Base-by-base conservation (phyloP, 2,888 invertebrate genomes). In the Incurvaria masculella region DNA sequence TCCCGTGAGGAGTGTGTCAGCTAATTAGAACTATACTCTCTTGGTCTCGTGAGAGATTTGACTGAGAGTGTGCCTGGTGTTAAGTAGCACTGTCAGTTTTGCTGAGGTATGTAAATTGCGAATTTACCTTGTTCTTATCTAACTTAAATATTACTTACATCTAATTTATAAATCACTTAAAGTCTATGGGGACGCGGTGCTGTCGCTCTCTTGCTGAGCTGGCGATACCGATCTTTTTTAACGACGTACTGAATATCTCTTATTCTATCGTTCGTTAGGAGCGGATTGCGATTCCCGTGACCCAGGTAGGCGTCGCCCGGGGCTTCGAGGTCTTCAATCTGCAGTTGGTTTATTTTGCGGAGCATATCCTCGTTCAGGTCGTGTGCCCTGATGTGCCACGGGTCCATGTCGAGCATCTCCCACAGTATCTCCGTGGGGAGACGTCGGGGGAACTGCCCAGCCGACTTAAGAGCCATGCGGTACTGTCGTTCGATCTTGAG, bases 321-420 rank as follows among this genome's bases (percentile, higher is more conserved):
- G 8, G 33, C 14, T 14, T 33, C 33, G 33, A 33, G 33, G 14
- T 33, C 33, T 33, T 14, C 6, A 14, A 33, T 33, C 4, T 33
- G 8, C 14, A 33, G 33, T 11, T n/a, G 6, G 6, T 2, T 14
- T n/a, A 33, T 8, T n/a, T 33, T 8, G 11, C 14, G 11, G 33
- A 41, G 19, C 41, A 41, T 41, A 6, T 41, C 11, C 11, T 6
- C n/a, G 41, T 41, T 41, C n/a, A 41, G 41, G 44, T 41, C 41
- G 21, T 41, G 41, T 17, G 41, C 46, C 14, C 49, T 44, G 38
- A 52, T 43, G 21, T 51, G 51, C 47, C 49, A 52, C 20, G 53
- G 50, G 38, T 53, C 49, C 44, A 43, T 39, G 42, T 52, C 50
- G 18, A 49, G 46, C 50, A 52, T 51, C 33, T 53, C 49, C 52